Conservation (phyloP, 2,888 invertebrate genomes). For the Drosophila fungiperda region DNA sequence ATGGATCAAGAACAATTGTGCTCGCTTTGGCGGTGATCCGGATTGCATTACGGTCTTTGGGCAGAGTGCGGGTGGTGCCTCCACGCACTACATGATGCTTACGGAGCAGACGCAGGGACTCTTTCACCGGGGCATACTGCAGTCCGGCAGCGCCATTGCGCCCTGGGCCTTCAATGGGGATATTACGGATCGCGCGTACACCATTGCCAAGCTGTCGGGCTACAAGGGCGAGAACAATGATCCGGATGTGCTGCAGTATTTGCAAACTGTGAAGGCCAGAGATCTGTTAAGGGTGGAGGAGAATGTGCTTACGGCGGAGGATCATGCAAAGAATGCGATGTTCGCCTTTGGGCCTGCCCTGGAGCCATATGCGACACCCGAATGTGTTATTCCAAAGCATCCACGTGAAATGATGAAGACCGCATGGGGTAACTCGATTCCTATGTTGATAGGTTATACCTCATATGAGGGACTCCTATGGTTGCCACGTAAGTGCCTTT, state of each 20-base stretch:
- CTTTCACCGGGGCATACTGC: conserved; percentile 83
- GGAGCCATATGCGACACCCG: conserved; percentile 81
- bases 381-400: conserved; percentile 82
- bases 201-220: conserved; percentile 81
- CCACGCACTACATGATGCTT: conserved; percentile 85
- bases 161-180: conserved; percentile 76
- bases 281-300: conserved; percentile 80
- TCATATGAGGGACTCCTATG: conserved; percentile 83
- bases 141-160: conserved; percentile 80
- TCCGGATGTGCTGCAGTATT: conserved; percentile 81
- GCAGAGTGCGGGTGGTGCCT: conserved; percentile 86
- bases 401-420: conserved; percentile 82
- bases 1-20: conserved; percentile 86
- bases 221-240: conserved; percentile 84
- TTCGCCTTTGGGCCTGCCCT: conserved; percentile 82
- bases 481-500: conserved; percentile 61
- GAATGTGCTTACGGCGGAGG: conserved; percentile 75
- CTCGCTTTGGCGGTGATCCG: conserved; percentile 86
- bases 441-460: conserved; percentile 83
- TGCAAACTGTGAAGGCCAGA: conserved; percentile 77
- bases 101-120: conserved; percentile 85
- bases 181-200: conserved; percentile 68
- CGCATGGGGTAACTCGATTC: conserved; percentile 84
- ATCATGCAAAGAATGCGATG: conserved; percentile 67
- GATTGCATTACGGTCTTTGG: conserved; percentile 86